Evolutionary conservation across 2,888 invertebrate species (phyloP).

Genomic region (Dryadula phaetusa): DNA sequence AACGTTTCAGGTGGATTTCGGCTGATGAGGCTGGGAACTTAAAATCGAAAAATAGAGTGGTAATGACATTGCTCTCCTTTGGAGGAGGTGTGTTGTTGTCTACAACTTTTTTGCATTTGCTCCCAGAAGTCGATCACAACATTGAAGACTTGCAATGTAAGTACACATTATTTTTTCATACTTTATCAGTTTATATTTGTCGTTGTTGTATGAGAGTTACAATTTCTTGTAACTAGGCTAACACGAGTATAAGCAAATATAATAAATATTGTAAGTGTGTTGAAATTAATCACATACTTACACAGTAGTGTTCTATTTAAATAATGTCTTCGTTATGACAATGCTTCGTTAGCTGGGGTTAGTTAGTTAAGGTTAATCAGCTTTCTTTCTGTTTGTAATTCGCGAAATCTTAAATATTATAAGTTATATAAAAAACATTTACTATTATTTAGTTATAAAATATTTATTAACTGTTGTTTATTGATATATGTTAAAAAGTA

Average conservation of each 20-base stretch:
- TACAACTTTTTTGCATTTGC: constrained; percentile 91
- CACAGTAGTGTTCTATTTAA: background rate
- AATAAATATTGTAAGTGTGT: background rate
- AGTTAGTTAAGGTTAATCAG: constrained; percentile 2
- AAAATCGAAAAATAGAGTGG: constrained; percentile 77
- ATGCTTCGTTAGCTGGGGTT: too few relatives aligned
- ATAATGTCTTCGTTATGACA: too few relatives aligned
- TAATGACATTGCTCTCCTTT: constrained; percentile 88
- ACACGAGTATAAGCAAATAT: background rate
- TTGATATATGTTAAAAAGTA: too few relatives aligned
- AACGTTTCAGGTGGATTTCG: constrained; percentile 85
- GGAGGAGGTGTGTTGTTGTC: constrained; percentile 93
- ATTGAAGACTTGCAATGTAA: constrained; percentile 85
- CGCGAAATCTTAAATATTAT: too few relatives aligned
- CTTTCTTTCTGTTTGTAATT: background rate
- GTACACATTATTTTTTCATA: constrained; percentile 52
- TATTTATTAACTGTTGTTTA: too few relatives aligned
- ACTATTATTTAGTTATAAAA: too few relatives aligned
- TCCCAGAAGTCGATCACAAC: constrained; percentile 91
- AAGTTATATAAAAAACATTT: too few relatives aligned
- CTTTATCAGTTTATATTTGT: background rate
- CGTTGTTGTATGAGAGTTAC: background rate
- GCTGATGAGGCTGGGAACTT: constrained; percentile 75
- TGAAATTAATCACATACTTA: background rate
- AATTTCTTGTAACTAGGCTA: background rate